Base-by-base conservation (phyloP, 2,888 invertebrate genomes). In the Cheilosia soror region DNA sequence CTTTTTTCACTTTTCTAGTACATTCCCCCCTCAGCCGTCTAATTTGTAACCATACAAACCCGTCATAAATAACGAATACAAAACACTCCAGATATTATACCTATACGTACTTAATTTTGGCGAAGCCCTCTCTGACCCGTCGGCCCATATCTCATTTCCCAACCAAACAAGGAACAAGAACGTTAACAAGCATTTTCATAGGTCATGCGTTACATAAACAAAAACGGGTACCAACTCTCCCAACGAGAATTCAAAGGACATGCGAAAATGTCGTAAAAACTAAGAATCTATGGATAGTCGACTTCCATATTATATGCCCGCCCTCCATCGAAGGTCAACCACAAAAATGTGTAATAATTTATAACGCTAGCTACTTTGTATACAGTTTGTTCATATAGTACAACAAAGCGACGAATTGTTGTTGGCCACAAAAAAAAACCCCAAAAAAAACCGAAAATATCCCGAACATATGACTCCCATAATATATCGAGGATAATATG, bases 301-400 rank as follows among this genome's bases (percentile, higher is more conserved):
- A 2, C 9, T 57, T 25, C 37, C 25, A 31, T 4, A 55, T 20
- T 1, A 20, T 20, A 20, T n/a, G n/a, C 20, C 20, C 13, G 2
- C 60, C 20, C 40, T 20, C 65, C 82, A 76, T 20, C 62, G 81
- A 85, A 85, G 85, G 85, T 85, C 85, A 85, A 72, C 85, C 81
- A 58, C 76, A 77, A 25, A 85, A 77, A 77, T 85, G 81, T 63
- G 73, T 71, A 77, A 85, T 85, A 85, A 85, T 85, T 85, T 85
- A 85, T 85, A 81, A 81, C 65, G 85, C 77, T 85, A 85, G 85
- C 81, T 85, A 85, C 85, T 85, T 85, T 85, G 85, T 81, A 63
- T 81, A 85, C 65, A 15, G 2, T 47, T 47, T 27, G 20, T 76
- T 68, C 80, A 51, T 68, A 42, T 68, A 42, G 71, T 47, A 65